A percentile compares a stretch with the other conserved stretches of the same genome.
These are phyloP conservation scores for Myiagra hebetior DNA, from an alignment of 2,113 vertebrate species.

Conservation along the genomic window DNA sequence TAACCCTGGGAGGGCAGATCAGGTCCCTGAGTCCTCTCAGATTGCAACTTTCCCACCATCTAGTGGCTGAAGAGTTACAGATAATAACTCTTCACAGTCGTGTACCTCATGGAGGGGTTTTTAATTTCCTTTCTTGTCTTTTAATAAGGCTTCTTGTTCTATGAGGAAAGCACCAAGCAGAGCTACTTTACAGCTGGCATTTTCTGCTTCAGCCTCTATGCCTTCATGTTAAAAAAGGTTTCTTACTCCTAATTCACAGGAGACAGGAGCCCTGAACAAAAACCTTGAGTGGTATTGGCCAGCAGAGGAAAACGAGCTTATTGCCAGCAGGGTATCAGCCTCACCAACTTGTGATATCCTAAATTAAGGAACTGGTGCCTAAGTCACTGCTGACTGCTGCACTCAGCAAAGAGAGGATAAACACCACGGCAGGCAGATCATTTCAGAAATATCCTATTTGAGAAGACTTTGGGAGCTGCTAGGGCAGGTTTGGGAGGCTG, in stretches of 20 bases:
- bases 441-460: background rate
- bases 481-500: background rate
- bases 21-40: background rate
- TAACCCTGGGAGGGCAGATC: constrained; percentile 1
- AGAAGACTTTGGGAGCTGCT: background rate
- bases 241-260: background rate
- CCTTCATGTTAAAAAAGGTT: background rate
- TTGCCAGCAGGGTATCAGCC: background rate
- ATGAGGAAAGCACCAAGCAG: background rate
- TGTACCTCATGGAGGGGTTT: background rate
- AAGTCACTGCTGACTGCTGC: background rate
- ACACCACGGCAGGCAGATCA: background rate
- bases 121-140: background rate
- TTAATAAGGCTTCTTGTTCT: background rate
- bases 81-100: background rate
- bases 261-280: background rate
- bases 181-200: background rate
- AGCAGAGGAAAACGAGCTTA: background rate
- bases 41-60: constrained; percentile 41
- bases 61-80: constrained; percentile 40
- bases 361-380: background rate
- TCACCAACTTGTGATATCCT: background rate
- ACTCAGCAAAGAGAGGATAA: background rate
- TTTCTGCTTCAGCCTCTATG: background rate
- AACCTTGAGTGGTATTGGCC: background rate